Base-by-base conservation (phyloP, 2,113 vertebrate genomes). In the Parus major region DNA sequence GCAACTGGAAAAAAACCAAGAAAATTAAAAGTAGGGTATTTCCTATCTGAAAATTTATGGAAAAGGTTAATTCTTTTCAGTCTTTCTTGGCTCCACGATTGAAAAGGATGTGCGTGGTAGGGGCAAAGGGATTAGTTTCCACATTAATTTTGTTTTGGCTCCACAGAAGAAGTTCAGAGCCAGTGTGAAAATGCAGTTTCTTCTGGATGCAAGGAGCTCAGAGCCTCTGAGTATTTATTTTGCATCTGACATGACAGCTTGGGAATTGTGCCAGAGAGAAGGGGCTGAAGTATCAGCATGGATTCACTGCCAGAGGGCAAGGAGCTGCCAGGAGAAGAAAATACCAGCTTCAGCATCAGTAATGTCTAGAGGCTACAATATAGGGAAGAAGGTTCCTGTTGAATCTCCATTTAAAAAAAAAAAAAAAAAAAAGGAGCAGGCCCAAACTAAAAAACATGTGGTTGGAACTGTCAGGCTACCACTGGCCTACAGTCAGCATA, bases 71-170 rank as follows among this genome's bases (percentile, higher is more conserved):
- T 88, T 90, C 59, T 94, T 44, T 92, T 84, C 68, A 80, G 50
- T 64, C 63, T 73, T 82, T 91, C 49, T 91, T 95, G 88, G 91
- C 92, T 96, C 33, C 69, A 75, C 44, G 3, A 3, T 18, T 94
- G 65, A 80, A 83, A 36, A 79, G 82, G 81, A 95, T 92, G 65
- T 94, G 77, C 13, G 8, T 83, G 82, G 83, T 90, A 82, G 65
- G 87, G 86, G 92, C 86, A 96, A 88, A 95, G 70, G 78, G 88
- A 97, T 95, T 96, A 73, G 57, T 93, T 97, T 96, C 86, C 28
- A 41, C 78, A 70, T 96, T 94, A 86, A 91, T 97, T 95, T 94
- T 92, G 82, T 63, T 88, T 96, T 95, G 94, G 92, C 89, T 90
- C 56, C 65, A 65, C 52, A 94, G 83, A 92, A 11, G 9, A 65